Percentiles rank a stretch among this genome's conserved stretches.
Evolutionary conservation across 2,113 vertebrate genomes (phyloP).

Genomic region (Sprattus sprattus): DNA sequence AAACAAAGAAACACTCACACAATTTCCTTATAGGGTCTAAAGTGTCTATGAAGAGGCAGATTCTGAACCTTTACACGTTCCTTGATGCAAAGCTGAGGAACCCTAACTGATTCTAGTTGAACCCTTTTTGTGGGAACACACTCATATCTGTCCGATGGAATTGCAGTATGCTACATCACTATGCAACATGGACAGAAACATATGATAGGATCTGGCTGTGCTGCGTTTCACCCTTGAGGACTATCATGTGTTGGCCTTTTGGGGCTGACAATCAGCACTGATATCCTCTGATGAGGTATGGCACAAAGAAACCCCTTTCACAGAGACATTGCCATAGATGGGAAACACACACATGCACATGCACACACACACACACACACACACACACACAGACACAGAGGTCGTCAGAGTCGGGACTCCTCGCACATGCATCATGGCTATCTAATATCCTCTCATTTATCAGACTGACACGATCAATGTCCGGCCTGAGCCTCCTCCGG

Average conservation of each 20-base stretch:
- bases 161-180: not conserved
- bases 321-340: not conserved
- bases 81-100: not conserved
- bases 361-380: not conserved
- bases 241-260: not conserved
- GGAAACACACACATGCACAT: not conserved
- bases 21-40: too few relatives aligned
- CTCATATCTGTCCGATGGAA: not conserved
- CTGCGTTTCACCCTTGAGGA: not conserved
- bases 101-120: not conserved
- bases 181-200: not conserved
- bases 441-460: constrained; percentile 41
- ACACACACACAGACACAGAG: not conserved
- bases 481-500: not conserved
- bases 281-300: not conserved
- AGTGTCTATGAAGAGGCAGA: not conserved
- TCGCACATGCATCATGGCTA: constrained; percentile 3
- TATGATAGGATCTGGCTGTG: not conserved
- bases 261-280: not conserved
- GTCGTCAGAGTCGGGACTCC: not conserved
- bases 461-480: constrained; percentile 41
- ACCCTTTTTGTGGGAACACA: not conserved
- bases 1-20: too few relatives aligned
- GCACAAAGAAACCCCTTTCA: not conserved
- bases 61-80: not conserved